These are phyloP conservation scores for Ursus arctos DNA, from an alignment of 2,113 vertebrate species.

Conservation along the genomic window DNA sequence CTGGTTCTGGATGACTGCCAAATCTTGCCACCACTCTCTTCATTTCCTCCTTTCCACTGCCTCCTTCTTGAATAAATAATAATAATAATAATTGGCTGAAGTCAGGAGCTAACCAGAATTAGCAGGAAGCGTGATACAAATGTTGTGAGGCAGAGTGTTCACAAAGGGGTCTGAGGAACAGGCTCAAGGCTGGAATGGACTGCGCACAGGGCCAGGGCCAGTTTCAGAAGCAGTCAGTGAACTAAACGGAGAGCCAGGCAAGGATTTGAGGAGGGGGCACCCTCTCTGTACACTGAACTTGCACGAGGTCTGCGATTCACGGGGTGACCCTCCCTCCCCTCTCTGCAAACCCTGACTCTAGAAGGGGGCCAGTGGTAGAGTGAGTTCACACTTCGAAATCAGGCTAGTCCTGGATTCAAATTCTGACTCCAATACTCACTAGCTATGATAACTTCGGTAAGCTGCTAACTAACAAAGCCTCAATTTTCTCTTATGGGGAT, in stretches of 20 bases:
- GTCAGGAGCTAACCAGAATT: slow-evolving; percentile 69
- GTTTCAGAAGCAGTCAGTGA: slow-evolving; percentile 12
- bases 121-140: neutral
- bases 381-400: neutral
- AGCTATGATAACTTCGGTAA: neutral
- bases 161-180: neutral
- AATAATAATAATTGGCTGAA: neutral
- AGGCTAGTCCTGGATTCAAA: neutral
- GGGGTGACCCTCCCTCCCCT: neutral
- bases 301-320: neutral
- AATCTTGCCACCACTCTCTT: neutral
- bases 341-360: neutral
- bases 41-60: slow-evolving; percentile 65
- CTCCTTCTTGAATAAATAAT: neutral
- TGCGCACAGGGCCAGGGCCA: neutral
- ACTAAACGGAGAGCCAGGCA: slow-evolving; percentile 1
- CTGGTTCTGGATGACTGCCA: slow-evolving; percentile 57
- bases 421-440: neutral
- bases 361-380: no score
- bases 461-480: neutral
- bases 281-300: neutral
- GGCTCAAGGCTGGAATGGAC: neutral
- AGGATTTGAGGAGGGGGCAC: neutral
- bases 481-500: neutral
- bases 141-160: slow-evolving; percentile 76